Evolutionary conservation across 1,140 invertebrate genomes (phyloP), one percentile per base, ranked within the genome.

Genomic region (Aphelenchoides avenae): DNA sequence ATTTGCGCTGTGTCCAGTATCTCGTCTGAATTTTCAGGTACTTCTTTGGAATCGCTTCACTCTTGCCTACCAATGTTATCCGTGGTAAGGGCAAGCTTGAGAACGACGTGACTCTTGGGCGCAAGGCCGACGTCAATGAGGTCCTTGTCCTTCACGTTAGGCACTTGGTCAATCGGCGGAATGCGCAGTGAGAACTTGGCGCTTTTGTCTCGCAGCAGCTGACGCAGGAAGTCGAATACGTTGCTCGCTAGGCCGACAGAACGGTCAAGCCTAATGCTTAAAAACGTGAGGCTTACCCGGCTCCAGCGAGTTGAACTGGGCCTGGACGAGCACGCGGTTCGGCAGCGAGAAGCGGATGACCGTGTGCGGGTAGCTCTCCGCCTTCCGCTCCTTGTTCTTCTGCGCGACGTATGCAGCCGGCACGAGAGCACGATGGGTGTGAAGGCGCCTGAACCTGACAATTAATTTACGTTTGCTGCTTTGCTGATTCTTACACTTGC

Each of bases 331-430:
- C 29, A 15, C 15, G n/a, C 48, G 39, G 18, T 52, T 20, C 0
- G 49, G 49, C 44, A 52, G 18, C n/a, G 48, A 43, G 44, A 52
- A 52, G 24, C 49, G 18, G 48, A 52, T 48, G 18, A 52, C 49
- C 7, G 49, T 52, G 27, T 52, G 27, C 20, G 39, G 39, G 20
- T 48, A 52, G 15, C 36, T 43, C n/a, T 39, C 44, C 9, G 29
- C 20, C 27, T 52, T 52, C 6, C 49, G 49, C 18, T 52, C 24
- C n/a, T n/a, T 24, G 18, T 52, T 48, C 22, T 52, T 42, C 18
- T 34, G n/a, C 13, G 39, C 49, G 27, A 52, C 33, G 27, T 43
- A 52, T 9, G 49, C 9, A 9, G 24, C 22, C 11, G 49, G 49
- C 11, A 52, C 49, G 13, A 52, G 48, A 18, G 49, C 49, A 9